Base-by-base conservation (phyloP, 2,113 vertebrate genomes). In the Dromas ardeola region DNA sequence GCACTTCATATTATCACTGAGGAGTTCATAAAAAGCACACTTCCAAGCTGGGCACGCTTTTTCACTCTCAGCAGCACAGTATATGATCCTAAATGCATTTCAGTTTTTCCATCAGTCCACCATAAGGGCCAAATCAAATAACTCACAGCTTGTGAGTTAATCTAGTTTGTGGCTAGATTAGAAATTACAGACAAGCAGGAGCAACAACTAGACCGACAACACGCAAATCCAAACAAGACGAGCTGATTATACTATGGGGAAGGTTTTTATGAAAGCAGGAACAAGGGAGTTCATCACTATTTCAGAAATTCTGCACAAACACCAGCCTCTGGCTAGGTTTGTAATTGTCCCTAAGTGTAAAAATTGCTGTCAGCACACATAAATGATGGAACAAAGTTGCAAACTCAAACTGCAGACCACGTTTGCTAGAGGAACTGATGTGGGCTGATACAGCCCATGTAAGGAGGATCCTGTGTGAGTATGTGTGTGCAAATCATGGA, bases 11-110 rank as follows among this genome's bases (percentile, higher is more conserved):
- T 71, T 45, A 43, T 45, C 63, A 43, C 58, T 53, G 69, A 79
- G 55, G 43, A 85, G 49, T 80, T 76, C 62, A 88, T 92, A 81
- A 95, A 95, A 78, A 74, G 26, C 79, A 84, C n/a, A 53, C 36
- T 82, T 92, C 32, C 47, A 71, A 78, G 80, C 32, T 27, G 14
- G 23, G 77, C 45, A 21, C 21, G 17, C 49, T 79, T 84, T 93
- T 93, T 90, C 79, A 55, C 80, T 86, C 50, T 81, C 29, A 66
- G 52, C 17, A 40, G 53, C n/a, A 32, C 20, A 69, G 52, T 38
- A 42, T 49, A 53, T 16, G 40, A 65, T 77, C 63, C 87, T 81
- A 77, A 94, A 90, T 22, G 25, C 61, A 59, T 11, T 66, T 13
- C 4, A 6, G 47, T 71, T 93, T 84, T 95, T 12, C 74, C 52